Evolutionary conservation across 1,140 invertebrate genomes (phyloP).

Genomic region (Drosophila mojavensis): DNA sequence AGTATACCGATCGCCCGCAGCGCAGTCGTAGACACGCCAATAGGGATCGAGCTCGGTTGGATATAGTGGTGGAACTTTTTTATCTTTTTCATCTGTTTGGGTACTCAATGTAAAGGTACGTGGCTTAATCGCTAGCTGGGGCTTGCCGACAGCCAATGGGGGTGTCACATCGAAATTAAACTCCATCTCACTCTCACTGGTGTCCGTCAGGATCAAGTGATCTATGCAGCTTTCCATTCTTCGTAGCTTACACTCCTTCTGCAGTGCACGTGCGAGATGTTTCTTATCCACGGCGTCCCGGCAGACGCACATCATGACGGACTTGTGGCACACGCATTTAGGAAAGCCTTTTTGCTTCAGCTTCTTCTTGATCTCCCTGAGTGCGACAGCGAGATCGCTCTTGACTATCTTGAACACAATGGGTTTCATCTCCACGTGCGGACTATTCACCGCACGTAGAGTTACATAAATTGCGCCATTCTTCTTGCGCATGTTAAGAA

Average conservation of each 20-base stretch:
- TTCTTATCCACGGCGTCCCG: slow-evolving; percentile 58
- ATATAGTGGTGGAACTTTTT: slow-evolving; percentile 14
- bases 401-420: slow-evolving; percentile 75
- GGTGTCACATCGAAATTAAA: slow-evolving; percentile 72
- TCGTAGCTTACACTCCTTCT: slow-evolving; percentile 44
- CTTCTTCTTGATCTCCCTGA: slow-evolving; percentile 48
- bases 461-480: slow-evolving; percentile 71
- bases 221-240: slow-evolving; percentile 47
- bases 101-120: slow-evolving; percentile 44
- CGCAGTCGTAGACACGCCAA: slow-evolving; percentile 51
- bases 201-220: slow-evolving; percentile 67
- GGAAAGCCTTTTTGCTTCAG: slow-evolving; percentile 65
- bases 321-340: slow-evolving; percentile 70
- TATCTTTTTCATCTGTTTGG: slow-evolving; percentile 50
- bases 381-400: slow-evolving; percentile 50
- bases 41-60: slow-evolving; percentile 36
- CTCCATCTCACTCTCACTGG: slow-evolving; percentile 71
- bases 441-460: slow-evolving; percentile 40
- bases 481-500: slow-evolving; percentile 67
- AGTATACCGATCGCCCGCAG: slow-evolving; percentile 53
- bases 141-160: slow-evolving; percentile 19
- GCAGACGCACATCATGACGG: slow-evolving; percentile 66
- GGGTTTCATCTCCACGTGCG: slow-evolving; percentile 52
- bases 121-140: slow-evolving; percentile 2
- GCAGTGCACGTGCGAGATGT: slow-evolving; percentile 42